phyloP scores from a whole-genome alignment of 2,888 invertebrate genomes.

The Eustalomyia histrio region DNA sequence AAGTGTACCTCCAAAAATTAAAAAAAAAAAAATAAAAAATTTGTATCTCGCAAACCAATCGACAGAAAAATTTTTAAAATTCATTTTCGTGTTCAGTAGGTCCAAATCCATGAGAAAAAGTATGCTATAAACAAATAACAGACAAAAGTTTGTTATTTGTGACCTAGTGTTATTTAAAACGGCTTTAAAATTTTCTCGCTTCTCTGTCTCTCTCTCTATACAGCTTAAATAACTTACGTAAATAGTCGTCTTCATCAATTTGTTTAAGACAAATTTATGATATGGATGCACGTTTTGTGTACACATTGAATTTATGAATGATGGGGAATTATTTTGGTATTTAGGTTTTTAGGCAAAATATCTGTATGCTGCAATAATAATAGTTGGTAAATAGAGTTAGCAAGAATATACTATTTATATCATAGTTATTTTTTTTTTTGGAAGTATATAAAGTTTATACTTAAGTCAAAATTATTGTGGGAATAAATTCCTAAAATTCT shows the following conservation, averaged over 20 bases:
- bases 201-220: neutral
- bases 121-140: no score
- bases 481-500: neutral
- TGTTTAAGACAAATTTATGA: conserved; percentile 14
- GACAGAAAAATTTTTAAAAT: no score
- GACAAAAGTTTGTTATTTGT: no score
- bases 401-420: no score
- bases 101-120: no score
- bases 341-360: conserved; percentile 58
- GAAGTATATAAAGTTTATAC: neutral
- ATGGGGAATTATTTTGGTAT: conserved; percentile 44
- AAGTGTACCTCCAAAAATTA: no score
- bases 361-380: conserved; percentile 5
- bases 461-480: neutral
- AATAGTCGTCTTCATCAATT: conserved; percentile 12
- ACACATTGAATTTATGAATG: conserved; percentile 35
- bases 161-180: conserved; percentile 45
- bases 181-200: conserved; percentile 22
- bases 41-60: no score
- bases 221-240: conserved; percentile 1
- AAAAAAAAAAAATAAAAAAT: no score
- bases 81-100: no score
- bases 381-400: no score
- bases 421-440: neutral
- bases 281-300: conserved; percentile 15